Conservation (phyloP, 1,140 invertebrate species). For the Saxidomus purpurata region DNA sequence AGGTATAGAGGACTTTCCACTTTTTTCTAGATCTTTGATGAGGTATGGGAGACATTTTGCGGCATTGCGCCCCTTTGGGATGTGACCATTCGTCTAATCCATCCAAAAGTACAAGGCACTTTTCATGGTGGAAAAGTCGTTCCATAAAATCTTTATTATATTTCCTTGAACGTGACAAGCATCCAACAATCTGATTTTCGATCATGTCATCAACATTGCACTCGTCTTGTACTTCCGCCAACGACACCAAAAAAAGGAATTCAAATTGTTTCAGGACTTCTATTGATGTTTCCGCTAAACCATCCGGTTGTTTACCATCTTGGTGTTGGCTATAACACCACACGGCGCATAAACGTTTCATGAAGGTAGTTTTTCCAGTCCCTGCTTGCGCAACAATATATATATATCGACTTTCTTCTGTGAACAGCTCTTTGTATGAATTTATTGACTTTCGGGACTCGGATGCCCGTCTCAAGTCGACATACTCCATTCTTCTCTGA, state of each 20-base stretch:
- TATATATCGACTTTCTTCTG: not conserved
- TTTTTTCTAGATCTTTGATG: not conserved
- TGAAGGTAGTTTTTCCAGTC: not conserved
- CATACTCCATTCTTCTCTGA: not conserved
- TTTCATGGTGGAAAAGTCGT: not conserved
- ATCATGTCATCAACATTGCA: conserved; percentile 18
- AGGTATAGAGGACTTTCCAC: not conserved
- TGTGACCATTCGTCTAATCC: conserved; percentile 29
- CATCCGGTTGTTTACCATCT: not conserved
- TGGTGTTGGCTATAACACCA: not conserved
- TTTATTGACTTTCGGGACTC: not conserved
- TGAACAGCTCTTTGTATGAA: not conserved
- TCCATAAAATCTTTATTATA: conserved; percentile 1
- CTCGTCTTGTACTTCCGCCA: not conserved
- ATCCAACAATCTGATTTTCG: not conserved
- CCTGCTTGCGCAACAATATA: conserved; percentile 4
- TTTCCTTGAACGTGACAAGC: not conserved
- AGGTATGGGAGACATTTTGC: not conserved
- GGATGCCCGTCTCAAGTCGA: not conserved
- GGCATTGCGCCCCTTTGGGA: not conserved
- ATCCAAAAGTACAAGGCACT: not conserved
- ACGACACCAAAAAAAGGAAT: not conserved
- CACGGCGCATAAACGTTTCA: not conserved
- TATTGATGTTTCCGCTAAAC: not conserved
- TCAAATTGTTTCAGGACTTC: not conserved